A percentile compares a stretch with the other conserved stretches of the same genome.
phyloP scores from a whole-genome alignment of 2,888 invertebrate species.

The Erebia palarica region DNA sequence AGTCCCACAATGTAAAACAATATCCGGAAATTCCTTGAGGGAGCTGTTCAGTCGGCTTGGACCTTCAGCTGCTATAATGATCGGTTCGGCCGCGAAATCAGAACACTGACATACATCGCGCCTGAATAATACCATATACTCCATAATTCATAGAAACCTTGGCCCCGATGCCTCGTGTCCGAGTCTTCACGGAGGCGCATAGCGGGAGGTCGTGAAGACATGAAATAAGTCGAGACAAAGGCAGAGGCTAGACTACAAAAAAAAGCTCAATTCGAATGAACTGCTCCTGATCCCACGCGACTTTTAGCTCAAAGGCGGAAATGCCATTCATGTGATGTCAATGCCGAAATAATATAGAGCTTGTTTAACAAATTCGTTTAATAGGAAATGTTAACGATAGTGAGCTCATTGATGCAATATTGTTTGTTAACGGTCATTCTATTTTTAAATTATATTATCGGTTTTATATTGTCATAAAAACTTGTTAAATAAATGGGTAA shows the following conservation, averaged over 20 bases:
- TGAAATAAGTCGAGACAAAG: conserved; percentile 36
- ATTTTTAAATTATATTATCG: not conserved
- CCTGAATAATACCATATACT: conserved; percentile 79
- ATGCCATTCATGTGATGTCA: conserved; percentile 32
- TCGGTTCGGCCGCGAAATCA: conserved; percentile 74
- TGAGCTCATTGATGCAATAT: conserved; percentile 7
- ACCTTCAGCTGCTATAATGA: conserved; percentile 75
- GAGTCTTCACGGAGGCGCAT: conserved; percentile 37
- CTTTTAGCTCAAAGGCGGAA: conserved; percentile 28
- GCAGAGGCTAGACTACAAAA: conserved; percentile 4
- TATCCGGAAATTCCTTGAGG: conserved; percentile 65
- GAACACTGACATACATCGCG: conserved; percentile 75
- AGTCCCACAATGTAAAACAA: conserved; percentile 36
- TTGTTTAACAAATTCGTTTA: conserved; percentile 15
- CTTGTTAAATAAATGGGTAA: not conserved
- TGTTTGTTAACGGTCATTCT: not conserved
- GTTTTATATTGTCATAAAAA: not conserved
- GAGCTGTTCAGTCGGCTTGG: conserved; percentile 69
- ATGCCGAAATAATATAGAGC: conserved; percentile 22
- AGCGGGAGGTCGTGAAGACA: conserved; percentile 35
- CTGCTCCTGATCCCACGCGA: conserved; percentile 22
- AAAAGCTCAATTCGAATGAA: conserved; percentile 6
- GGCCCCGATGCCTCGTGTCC: conserved; percentile 67
- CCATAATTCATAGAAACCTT: conserved; percentile 80
- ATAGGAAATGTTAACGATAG: conserved; percentile 11